phyloP scores from a whole-genome alignment of 2,888 invertebrate species.

The Pyralis farinalis region DNA sequence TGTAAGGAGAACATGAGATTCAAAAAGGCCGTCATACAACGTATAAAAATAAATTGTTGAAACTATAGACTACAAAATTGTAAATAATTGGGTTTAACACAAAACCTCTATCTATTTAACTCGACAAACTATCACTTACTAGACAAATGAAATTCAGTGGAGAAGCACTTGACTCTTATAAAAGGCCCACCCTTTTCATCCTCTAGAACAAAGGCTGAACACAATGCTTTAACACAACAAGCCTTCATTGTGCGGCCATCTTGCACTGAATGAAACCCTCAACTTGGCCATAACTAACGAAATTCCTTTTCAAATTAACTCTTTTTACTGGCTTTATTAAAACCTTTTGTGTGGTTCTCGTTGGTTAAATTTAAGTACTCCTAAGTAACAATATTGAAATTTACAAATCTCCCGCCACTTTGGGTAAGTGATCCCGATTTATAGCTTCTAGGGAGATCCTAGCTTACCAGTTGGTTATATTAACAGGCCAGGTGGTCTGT shows the following conservation, averaged over 20 bases:
- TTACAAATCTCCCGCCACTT: too few relatives aligned
- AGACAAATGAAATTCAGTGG: constrained; percentile 1
- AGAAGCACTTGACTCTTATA: constrained; percentile 2
- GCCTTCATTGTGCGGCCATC: constrained; percentile 6
- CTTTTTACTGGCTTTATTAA: neutral
- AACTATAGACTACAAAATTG: too few relatives aligned
- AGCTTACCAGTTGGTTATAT: too few relatives aligned
- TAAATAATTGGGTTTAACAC: neutral
- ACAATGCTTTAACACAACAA: constrained; percentile 3
- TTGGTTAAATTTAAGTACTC: neutral
- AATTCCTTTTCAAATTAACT: constrained; percentile 6
- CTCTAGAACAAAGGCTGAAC: constrained; percentile 5
- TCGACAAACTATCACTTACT: neutral
- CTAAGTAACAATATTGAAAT: too few relatives aligned
- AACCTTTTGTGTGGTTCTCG: neutral
- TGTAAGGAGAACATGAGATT: too few relatives aligned
- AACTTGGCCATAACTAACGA: constrained; percentile 8
- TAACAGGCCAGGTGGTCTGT: too few relatives aligned
- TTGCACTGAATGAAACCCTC: constrained; percentile 2
- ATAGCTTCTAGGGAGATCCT: too few relatives aligned
- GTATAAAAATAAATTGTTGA: too few relatives aligned
- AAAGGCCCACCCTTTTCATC: constrained; percentile 2
- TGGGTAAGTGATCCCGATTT: too few relatives aligned
- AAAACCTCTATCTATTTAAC: neutral
- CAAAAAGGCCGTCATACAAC: too few relatives aligned